phyloP scores from a whole-genome alignment of 2,113 vertebrate genomes.

The Mustela nigripes region DNA sequence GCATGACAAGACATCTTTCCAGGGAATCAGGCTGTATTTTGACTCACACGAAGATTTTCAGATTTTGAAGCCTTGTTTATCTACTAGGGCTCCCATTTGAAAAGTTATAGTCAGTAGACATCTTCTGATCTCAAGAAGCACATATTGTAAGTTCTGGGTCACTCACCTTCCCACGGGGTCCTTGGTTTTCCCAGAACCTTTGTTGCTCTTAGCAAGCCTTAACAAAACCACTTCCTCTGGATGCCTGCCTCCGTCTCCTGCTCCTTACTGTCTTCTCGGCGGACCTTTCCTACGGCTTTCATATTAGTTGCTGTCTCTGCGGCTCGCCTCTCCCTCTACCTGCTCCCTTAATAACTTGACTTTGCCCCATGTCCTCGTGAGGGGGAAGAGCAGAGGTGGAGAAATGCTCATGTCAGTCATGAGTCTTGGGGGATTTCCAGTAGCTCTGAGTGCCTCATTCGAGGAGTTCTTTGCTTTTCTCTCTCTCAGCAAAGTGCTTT shows the following conservation, averaged over 20 bases:
- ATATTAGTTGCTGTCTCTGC: not conserved
- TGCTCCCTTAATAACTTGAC: not conserved
- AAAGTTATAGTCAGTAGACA: not conserved
- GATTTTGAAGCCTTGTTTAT: not conserved
- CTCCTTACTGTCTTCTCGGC: not conserved
- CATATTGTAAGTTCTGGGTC: slow-evolving; percentile 32
- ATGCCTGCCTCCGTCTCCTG: not conserved
- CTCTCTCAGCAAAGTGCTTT: not conserved
- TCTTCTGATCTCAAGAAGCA: slow-evolving; percentile 36
- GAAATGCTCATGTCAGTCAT: not conserved
- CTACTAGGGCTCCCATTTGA: not conserved
- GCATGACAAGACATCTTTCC: not conserved
- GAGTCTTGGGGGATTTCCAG: not conserved
- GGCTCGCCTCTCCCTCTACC: not conserved
- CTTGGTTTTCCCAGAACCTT: slow-evolving; percentile 67
- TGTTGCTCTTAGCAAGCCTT: slow-evolving; percentile 68
- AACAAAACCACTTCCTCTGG: slow-evolving; percentile 80
- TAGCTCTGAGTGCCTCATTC: not conserved
- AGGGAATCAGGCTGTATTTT: not conserved
- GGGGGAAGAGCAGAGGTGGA: not conserved
- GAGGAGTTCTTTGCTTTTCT: not conserved
- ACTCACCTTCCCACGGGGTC: slow-evolving; percentile 63
- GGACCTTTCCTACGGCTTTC: not conserved
- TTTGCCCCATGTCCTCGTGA: not conserved
- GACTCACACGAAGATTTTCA: slow-evolving; percentile 19